phyloP scores from a whole-genome alignment of 2,113 vertebrate genomes.

The Oncorhynchus masou region DNA sequence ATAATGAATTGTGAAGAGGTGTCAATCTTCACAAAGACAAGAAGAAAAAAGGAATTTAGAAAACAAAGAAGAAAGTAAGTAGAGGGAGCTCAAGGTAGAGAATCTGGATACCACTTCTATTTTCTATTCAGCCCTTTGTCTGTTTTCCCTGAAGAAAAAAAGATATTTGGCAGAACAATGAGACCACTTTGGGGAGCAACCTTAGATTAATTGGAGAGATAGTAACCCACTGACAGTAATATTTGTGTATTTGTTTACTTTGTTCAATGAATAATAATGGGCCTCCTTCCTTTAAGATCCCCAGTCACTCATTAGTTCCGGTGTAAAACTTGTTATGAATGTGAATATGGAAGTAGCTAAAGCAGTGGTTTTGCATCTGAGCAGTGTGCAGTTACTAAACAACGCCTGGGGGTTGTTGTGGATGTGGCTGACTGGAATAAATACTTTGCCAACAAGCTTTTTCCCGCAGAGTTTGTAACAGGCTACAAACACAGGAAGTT shows the following conservation, averaged over 20 bases:
- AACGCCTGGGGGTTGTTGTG: too few relatives aligned
- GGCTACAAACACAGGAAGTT: too few relatives aligned
- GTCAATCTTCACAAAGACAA: too few relatives aligned
- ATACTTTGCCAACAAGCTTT: too few relatives aligned
- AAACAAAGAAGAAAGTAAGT: slow-evolving; percentile 11
- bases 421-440: too few relatives aligned
- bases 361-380: slow-evolving; percentile 16
- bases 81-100: slow-evolving; percentile 33
- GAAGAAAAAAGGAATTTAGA: not conserved
- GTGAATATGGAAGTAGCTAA: slow-evolving; percentile 44
- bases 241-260: slow-evolving; percentile 68
- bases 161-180: slow-evolving; percentile 61
- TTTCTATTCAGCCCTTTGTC: slow-evolving; percentile 42
- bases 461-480: too few relatives aligned
- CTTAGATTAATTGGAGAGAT: slow-evolving; percentile 68
- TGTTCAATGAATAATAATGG: slow-evolving; percentile 70
- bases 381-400: not conserved
- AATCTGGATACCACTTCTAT: slow-evolving; percentile 39
- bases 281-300: slow-evolving; percentile 62
- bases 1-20: too few relatives aligned
- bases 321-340: slow-evolving; percentile 58
- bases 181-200: slow-evolving; percentile 55
- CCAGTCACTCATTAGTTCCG: slow-evolving; percentile 66
- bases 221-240: slow-evolving; percentile 62
- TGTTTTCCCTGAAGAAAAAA: slow-evolving; percentile 54